Evolutionary conservation across 1,140 invertebrate species (phyloP).

Genomic region (Octopus sinensis): DNA sequence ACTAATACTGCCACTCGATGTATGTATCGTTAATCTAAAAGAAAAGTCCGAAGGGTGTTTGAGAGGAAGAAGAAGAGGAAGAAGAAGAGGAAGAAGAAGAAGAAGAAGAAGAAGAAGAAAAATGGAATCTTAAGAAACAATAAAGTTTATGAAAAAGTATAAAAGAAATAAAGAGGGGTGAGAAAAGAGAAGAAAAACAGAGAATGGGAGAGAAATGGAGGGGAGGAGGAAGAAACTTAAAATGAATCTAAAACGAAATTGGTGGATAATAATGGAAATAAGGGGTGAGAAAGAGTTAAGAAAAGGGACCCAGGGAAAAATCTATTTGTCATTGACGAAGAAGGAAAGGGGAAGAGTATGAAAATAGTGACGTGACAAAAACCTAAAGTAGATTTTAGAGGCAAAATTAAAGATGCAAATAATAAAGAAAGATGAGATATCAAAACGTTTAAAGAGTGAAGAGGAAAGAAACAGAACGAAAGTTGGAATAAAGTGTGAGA

Average conservation of each 20-base stretch:
- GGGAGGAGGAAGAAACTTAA: background rate
- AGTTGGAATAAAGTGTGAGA: background rate
- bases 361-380: background rate
- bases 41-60: background rate
- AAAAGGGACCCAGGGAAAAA: background rate
- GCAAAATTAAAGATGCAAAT: background rate
- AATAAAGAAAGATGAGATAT: background rate
- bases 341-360: background rate
- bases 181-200: background rate
- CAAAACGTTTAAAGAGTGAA: background rate
- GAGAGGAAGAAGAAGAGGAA: background rate
- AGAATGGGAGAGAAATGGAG: background rate
- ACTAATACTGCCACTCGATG: background rate
- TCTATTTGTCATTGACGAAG: background rate
- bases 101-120: background rate
- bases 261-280: background rate
- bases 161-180: background rate
- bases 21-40: conserved; percentile 3
- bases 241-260: too few relatives aligned
- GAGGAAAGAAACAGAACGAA: background rate
- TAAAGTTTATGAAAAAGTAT: background rate
- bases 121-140: background rate
- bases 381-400: background rate
- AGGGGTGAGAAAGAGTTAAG: background rate
- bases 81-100: background rate